Percentiles rank a stretch among this genome's conserved stretches.
phyloP scores from a whole-genome alignment of 2,113 vertebrate genomes.

The Manacus vitellinus region DNA sequence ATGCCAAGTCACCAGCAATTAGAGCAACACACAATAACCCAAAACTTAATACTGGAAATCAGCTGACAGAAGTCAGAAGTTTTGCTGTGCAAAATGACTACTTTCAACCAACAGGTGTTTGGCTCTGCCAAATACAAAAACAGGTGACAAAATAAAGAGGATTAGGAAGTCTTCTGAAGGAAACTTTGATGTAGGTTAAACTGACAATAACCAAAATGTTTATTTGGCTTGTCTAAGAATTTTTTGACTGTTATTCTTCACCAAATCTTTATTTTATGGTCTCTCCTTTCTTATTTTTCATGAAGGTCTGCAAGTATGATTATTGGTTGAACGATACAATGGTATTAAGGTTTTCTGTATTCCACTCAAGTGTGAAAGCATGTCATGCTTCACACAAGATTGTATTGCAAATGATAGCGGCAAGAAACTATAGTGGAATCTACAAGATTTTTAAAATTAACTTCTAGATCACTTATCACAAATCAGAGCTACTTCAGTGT shows the following conservation, averaged over 20 bases:
- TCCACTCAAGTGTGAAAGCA: not conserved
- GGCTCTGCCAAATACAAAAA: not conserved
- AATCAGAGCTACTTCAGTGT: not conserved
- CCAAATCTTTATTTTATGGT: not conserved
- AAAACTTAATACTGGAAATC: not conserved
- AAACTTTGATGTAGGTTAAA: not conserved
- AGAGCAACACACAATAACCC: not conserved
- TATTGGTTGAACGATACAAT: not conserved
- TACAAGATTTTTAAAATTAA: not conserved
- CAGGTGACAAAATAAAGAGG: not conserved
- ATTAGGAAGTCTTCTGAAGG: not conserved
- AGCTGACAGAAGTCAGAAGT: not conserved
- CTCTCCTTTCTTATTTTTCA: not conserved
- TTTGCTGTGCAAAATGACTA: not conserved
- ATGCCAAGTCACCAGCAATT: not conserved
- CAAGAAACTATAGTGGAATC: not conserved
- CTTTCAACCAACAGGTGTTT: accelerated
- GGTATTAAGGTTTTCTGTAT: not conserved
- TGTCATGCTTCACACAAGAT: not conserved
- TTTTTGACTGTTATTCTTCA: not conserved
- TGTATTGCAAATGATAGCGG: not conserved
- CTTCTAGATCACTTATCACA: not conserved
- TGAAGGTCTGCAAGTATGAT: not conserved
- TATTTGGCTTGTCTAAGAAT: not conserved
- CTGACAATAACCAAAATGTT: not conserved